These are phyloP conservation scores for Caprella mutica DNA, from an alignment of 2,888 invertebrate species.

Conservation along the genomic window DNA sequence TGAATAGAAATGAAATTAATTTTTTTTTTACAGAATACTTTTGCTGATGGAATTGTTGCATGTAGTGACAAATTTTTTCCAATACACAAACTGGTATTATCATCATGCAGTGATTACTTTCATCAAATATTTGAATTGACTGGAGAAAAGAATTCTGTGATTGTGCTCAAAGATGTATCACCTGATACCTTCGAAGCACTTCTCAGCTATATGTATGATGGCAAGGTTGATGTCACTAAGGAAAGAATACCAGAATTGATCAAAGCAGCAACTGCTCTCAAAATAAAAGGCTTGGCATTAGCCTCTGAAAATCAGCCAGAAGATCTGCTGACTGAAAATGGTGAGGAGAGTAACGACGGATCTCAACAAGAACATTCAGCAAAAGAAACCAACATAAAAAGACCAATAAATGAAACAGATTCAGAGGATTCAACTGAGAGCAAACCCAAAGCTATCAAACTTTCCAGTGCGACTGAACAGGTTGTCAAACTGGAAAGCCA, in stretches of 20 bases:
- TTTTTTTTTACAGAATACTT: background rate
- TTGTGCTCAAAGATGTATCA: conserved; percentile 5
- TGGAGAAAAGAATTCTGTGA: background rate
- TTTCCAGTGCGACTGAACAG: too few relatives aligned
- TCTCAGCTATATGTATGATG: conserved; percentile 11
- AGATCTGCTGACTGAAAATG: too few relatives aligned
- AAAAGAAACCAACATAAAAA: too few relatives aligned
- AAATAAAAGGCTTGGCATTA: conserved; percentile 8
- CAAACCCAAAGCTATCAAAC: too few relatives aligned
- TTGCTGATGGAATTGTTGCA: conserved; percentile 4
- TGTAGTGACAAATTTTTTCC: conserved; percentile 5
- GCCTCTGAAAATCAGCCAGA: too few relatives aligned
- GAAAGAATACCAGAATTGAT: background rate
- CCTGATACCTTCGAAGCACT: conserved; percentile 2
- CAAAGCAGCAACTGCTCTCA: conserved; percentile 5
- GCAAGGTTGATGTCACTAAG: conserved; percentile 3
- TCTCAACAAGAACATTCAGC: too few relatives aligned
- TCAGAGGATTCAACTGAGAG: too few relatives aligned
- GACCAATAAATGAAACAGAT: too few relatives aligned
- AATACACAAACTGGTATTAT: conserved; percentile 3
- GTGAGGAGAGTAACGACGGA: too few relatives aligned
- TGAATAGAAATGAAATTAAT: too few relatives aligned
- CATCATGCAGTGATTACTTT: conserved; percentile 4
- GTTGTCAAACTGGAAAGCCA: too few relatives aligned
- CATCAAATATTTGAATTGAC: conserved; percentile 2